Percentiles rank a stretch among this genome's conserved stretches.
Evolutionary conservation across 2,888 invertebrate species (phyloP).

Genomic region (Eristalis intricaria): DNA sequence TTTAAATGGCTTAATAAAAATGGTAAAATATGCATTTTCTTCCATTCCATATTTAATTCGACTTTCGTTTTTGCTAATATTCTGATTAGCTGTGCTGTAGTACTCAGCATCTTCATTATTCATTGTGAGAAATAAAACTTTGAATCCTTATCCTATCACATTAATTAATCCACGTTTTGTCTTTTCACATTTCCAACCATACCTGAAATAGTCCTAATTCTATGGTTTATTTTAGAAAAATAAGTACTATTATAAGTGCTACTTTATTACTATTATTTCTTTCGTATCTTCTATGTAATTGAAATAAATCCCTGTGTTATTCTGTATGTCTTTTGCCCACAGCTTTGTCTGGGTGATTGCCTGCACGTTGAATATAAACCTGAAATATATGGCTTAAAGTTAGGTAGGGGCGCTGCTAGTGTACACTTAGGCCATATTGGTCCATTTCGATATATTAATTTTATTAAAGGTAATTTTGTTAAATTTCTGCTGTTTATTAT

Average conservation of each 20-base stretch:
- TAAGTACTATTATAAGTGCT: neutral
- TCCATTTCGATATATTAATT: no score
- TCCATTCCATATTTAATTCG: neutral
- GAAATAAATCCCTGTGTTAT: neutral
- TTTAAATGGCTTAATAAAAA: no score
- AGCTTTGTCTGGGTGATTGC: no score
- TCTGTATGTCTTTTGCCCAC: no score
- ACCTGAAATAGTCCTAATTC: neutral
- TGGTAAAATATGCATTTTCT: neutral
- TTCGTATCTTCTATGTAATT: neutral
- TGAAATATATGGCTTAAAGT: neutral
- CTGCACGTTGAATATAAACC: no score
- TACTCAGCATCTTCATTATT: neutral
- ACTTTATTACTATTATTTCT: neutral
- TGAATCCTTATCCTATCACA: neutral
- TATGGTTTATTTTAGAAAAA: neutral
- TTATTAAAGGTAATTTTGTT: no score
- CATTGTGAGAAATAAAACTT: neutral
- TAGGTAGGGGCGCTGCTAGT: no score
- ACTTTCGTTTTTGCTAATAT: neutral
- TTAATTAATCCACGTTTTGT: neutral
- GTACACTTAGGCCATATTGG: no score
- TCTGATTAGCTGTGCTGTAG: neutral
- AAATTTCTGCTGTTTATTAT: neutral
- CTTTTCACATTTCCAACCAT: neutral